A percentile compares a stretch with the other conserved stretches of the same genome.
phyloP scores from a whole-genome alignment of 2,797 vertebrate species.

The Centroberyx gerrardi region DNA sequence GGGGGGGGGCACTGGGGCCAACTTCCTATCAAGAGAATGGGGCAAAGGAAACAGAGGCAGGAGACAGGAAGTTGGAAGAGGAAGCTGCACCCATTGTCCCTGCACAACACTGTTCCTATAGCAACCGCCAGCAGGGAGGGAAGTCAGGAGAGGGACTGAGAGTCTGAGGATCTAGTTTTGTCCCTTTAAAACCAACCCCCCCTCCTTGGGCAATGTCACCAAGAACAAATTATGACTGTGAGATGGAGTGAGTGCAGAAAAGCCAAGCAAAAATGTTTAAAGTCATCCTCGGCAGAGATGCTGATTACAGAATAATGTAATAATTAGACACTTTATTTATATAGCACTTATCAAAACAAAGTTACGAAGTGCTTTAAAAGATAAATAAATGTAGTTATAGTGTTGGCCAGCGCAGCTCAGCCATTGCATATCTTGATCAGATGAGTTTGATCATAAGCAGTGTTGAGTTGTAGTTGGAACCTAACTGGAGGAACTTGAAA shows the following conservation, averaged over 20 bases:
- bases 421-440: too few relatives aligned
- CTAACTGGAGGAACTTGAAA: too few relatives aligned
- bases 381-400: background rate
- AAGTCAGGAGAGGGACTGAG: conserved; percentile 60
- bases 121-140: conserved; percentile 79
- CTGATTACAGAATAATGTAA: too few relatives aligned
- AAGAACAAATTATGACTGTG: conserved; percentile 12
- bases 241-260: conserved; percentile 7
- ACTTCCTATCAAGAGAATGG: conserved; percentile 90
- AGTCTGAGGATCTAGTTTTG: conserved; percentile 43
- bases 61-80: conserved; percentile 93
- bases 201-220: conserved; percentile 28
- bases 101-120: conserved; percentile 86
- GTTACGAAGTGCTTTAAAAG: background rate
- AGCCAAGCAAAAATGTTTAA: background rate
- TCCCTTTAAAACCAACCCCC: conserved; percentile 48
- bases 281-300: background rate
- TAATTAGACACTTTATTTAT: too few relatives aligned
- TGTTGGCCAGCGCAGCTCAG: background rate
- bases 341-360: background rate
- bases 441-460: too few relatives aligned
- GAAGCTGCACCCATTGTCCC: conserved; percentile 93
- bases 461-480: too few relatives aligned
- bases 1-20: conserved; percentile 73
- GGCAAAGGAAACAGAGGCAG: conserved; percentile 91